Evolutionary conservation across 2,888 invertebrate genomes (phyloP).

Genomic region (Xanthorhoe designata): DNA sequence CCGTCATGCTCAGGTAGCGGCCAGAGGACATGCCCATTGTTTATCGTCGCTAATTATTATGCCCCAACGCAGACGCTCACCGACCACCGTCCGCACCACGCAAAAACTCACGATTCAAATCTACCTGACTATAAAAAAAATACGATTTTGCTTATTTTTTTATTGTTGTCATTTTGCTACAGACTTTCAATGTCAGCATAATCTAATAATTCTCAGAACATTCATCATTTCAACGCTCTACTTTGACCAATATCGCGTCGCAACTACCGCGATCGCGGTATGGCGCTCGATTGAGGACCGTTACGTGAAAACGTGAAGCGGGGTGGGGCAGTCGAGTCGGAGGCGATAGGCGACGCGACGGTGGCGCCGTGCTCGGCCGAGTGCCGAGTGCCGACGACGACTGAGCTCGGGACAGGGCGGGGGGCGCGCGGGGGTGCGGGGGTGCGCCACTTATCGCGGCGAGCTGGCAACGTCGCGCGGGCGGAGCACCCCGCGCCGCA

Average conservation of each 20-base stretch:
- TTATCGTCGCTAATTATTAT: conserved; percentile 84
- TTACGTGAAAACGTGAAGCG: conserved; percentile 82
- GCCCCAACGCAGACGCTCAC: conserved; percentile 76
- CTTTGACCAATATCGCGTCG: conserved; percentile 65
- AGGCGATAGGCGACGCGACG: conserved; percentile 69
- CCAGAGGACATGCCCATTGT: conserved; percentile 83
- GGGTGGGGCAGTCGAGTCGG: conserved; percentile 32
- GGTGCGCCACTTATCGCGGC: conserved; percentile 85
- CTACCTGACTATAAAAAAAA: conserved; percentile 61
- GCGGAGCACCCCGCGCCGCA: conserved; percentile 83
- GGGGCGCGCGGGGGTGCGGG: conserved; percentile 56
- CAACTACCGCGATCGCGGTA: conserved; percentile 79
- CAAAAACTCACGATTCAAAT: conserved; percentile 69
- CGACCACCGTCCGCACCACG: conserved; percentile 63
- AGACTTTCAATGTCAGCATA: conserved; percentile 38
- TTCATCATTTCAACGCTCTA: conserved; percentile 51
- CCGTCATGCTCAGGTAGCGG: conserved; percentile 82
- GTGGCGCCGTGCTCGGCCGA: conserved; percentile 80
- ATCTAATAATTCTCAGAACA: conserved; percentile 38
- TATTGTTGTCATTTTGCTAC: conserved; percentile 9
- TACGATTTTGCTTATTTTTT: conserved; percentile 40
- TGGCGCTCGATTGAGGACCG: conserved; percentile 85
- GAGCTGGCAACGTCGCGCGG: conserved; percentile 85
- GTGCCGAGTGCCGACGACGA: conserved; percentile 77
- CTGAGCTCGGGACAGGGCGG: conserved; percentile 67